These are phyloP conservation scores for Conus canariensis DNA, from an alignment of 2,888 invertebrate species.

Conservation along the genomic window DNA sequence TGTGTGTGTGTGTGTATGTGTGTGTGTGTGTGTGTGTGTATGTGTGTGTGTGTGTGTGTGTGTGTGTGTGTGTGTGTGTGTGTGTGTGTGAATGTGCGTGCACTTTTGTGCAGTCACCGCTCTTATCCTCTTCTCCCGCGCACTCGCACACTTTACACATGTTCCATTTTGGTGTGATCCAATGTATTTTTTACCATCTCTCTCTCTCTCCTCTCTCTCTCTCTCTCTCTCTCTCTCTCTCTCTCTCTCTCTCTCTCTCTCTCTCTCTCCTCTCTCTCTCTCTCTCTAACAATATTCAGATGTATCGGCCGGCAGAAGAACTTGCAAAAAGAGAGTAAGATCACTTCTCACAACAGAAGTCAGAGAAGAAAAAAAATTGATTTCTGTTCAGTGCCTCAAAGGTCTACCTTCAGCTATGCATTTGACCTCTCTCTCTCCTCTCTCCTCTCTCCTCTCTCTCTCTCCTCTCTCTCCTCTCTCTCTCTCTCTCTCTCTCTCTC, in stretches of 20 bases:
- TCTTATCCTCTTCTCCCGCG: neutral
- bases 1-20: too few species aligned
- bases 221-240: neutral
- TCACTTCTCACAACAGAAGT: too few species aligned
- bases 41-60: too few species aligned
- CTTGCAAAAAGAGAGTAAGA: too few species aligned
- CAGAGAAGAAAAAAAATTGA: too few species aligned
- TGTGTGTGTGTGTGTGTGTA: too few species aligned
- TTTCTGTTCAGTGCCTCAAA: too few species aligned
- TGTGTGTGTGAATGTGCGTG: too few species aligned
- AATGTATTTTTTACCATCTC: neutral
- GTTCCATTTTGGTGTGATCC: neutral
- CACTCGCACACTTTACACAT: neutral
- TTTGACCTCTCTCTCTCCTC: neutral
- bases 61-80: too few species aligned
- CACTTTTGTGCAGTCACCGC: neutral
- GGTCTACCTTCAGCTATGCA: too few species aligned
- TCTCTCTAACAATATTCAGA: neutral
- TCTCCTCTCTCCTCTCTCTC: neutral
- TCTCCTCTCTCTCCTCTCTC: neutral
- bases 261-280: neutral
- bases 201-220: neutral
- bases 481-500: slow-evolving; percentile 4
- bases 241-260: neutral
- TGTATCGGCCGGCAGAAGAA: too few species aligned